Conservation (phyloP, 1,140 invertebrate species). For the Pseudomyrmex concolor region DNA sequence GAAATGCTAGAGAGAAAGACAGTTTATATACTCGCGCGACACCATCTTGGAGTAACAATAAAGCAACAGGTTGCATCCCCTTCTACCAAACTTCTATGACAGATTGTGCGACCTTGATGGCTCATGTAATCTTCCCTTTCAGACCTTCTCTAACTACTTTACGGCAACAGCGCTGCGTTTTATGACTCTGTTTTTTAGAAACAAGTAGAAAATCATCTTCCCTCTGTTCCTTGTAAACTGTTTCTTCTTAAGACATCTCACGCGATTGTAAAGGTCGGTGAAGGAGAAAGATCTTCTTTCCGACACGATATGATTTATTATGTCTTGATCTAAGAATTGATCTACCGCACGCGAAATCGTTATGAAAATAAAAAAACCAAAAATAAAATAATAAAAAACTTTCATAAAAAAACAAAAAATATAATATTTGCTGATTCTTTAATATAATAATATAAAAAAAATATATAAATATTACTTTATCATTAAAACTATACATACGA, state of each 20-base stretch:
- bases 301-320: conserved; percentile 25
- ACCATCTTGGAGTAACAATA: conserved; percentile 71
- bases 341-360: neutral
- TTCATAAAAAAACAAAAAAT: neutral
- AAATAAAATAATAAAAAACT: no score
- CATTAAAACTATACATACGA: neutral
- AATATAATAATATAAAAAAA: neutral
- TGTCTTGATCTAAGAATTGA: neutral
- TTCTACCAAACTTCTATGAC: conserved; percentile 71
- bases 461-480: neutral
- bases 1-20: conserved; percentile 61
- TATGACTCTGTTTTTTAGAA: conserved; percentile 69
- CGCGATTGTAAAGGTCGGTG: neutral
- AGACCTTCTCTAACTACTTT: conserved; percentile 74
- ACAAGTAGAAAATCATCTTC: conserved; percentile 65
- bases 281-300: conserved; percentile 33
- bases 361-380: no score
- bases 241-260: conserved; percentile 36
- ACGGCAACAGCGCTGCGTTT: conserved; percentile 57
- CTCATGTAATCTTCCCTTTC: conserved; percentile 73
- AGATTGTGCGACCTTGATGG: conserved; percentile 76
- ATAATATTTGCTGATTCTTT: neutral
- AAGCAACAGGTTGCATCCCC: conserved; percentile 73
- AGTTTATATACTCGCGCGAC: conserved; percentile 60
- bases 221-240: conserved; percentile 52